Conservation (phyloP, 2,113 vertebrate genomes). For the Fulica atra region DNA sequence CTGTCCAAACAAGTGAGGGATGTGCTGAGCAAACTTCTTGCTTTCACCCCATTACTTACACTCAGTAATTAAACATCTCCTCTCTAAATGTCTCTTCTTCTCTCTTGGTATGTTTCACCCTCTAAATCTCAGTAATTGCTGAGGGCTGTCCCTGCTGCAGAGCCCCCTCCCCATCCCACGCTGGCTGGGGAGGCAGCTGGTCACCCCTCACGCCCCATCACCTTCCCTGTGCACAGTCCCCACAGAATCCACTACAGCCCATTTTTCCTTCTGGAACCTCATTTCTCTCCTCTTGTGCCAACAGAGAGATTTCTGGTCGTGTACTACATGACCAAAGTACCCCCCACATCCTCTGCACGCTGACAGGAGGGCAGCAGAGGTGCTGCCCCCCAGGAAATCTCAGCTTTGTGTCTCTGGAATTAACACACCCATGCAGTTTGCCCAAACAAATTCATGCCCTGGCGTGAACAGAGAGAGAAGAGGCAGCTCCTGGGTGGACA, state of each 20-base stretch:
- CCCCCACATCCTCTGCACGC: neutral
- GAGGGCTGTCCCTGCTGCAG: neutral
- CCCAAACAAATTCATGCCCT: no score
- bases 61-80: neutral
- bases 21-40: constrained; percentile 8
- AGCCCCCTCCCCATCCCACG: neutral
- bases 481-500: neutral
- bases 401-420: neutral
- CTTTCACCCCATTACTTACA: constrained; percentile 33
- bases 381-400: neutral
- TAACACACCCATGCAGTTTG: neutral
- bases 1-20: neutral
- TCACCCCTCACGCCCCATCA: accelerated
- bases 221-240: neutral
- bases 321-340: accelerated
- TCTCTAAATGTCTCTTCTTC: neutral
- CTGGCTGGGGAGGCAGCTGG: accelerated
- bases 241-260: accelerated
- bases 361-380: neutral
- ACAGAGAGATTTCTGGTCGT: neutral
- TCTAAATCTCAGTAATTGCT: neutral
- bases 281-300: accelerated
- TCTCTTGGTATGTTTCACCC: neutral
- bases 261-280: neutral
- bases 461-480: no score